Conservation (phyloP, 2,113 vertebrate genomes). For the Pseudopipra pipra region DNA sequence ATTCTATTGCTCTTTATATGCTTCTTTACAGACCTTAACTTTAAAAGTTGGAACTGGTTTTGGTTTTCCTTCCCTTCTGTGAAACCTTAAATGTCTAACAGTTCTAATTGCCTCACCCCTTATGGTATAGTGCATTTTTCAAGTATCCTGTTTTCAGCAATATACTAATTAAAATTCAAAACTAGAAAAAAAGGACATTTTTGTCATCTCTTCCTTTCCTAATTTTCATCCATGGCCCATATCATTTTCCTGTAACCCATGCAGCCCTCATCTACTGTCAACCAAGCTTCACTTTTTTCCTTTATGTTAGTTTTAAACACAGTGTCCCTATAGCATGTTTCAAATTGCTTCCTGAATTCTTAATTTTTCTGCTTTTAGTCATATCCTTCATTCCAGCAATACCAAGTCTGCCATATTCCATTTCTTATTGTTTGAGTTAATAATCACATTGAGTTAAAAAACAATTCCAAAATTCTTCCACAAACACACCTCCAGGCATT, state of each 20-base stretch:
- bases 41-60: background rate
- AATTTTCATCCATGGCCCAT: background rate
- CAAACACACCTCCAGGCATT: background rate
- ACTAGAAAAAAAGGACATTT: background rate
- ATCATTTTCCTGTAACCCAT: background rate
- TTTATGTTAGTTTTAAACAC: background rate
- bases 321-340: background rate
- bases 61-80: background rate
- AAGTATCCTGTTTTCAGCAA: background rate
- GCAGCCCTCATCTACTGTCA: background rate
- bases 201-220: background rate
- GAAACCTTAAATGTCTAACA: background rate
- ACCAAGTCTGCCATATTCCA: background rate
- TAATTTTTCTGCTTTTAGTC: background rate
- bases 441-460: background rate
- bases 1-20: background rate
- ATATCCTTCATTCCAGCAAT: background rate
- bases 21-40: background rate
- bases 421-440: constrained; percentile 6
- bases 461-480: background rate
- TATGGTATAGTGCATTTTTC: background rate
- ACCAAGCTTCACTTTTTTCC: background rate
- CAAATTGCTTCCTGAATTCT: background rate
- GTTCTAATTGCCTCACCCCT: background rate
- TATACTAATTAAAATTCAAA: background rate